phyloP scores from a whole-genome alignment of 92 coral and sea anemone genomes.

The Nematostella vectensis region DNA sequence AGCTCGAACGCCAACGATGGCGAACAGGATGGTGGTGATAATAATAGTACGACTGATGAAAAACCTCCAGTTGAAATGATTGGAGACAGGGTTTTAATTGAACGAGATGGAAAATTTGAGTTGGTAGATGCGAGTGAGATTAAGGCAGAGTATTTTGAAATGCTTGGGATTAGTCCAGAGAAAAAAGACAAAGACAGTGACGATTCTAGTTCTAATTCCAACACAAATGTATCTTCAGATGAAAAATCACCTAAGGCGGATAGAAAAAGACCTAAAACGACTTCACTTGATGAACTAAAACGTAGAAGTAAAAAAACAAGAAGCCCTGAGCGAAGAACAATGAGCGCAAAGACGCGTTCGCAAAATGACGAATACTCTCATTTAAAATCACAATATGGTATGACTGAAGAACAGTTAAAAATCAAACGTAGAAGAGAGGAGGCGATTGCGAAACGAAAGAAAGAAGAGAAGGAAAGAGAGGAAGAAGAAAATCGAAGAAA shows the following conservation, averaged over 20 bases:
- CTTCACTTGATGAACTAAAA: slow-evolving; percentile 32
- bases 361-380: slow-evolving; percentile 67
- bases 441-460: slow-evolving; percentile 78
- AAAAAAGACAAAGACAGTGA: slow-evolving; percentile 11
- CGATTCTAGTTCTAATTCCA: slow-evolving; percentile 18
- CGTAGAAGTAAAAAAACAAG: slow-evolving; percentile 26
- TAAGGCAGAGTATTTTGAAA: slow-evolving; percentile 92
- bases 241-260: not conserved
- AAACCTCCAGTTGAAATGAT: slow-evolving; percentile 70
- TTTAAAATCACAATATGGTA: slow-evolving; percentile 74
- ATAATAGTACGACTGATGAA: not conserved
- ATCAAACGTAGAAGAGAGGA: slow-evolving; percentile 78
- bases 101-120: slow-evolving; percentile 95
- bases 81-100: slow-evolving; percentile 87
- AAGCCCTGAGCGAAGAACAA: slow-evolving; percentile 49
- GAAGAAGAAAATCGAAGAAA: slow-evolving; percentile 74
- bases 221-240: slow-evolving; percentile 4
- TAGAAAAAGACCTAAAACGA: slow-evolving; percentile 68
- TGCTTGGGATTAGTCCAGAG: slow-evolving; percentile 71
- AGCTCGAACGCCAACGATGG: not conserved
- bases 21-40: slow-evolving; percentile 5
- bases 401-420: slow-evolving; percentile 85
- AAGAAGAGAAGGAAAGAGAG: slow-evolving; percentile 82
- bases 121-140: slow-evolving; percentile 95
- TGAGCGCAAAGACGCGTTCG: slow-evolving; percentile 59